Evolutionary conservation across 2,113 vertebrate genomes (phyloP).

Genomic region (Pristiophorus japonicus): DNA sequence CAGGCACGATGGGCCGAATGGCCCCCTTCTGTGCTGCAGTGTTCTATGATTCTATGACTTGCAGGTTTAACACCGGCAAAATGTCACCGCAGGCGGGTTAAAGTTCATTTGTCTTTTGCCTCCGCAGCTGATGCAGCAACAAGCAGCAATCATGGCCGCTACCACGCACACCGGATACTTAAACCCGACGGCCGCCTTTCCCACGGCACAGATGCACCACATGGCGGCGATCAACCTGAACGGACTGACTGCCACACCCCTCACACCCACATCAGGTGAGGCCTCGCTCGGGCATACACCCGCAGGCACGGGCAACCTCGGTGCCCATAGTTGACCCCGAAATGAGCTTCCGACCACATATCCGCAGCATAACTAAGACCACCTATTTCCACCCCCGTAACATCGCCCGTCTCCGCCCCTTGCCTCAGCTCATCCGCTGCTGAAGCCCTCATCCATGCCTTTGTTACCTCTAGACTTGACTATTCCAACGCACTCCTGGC

Average conservation of each 20-base stretch:
- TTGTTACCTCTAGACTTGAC: too few relatives aligned
- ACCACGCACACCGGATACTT: slow-evolving; percentile 85
- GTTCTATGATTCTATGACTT: background rate
- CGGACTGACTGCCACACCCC: slow-evolving; percentile 75
- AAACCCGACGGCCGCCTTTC: slow-evolving; percentile 83
- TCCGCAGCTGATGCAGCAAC: slow-evolving; percentile 94
- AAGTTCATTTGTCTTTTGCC: slow-evolving; percentile 34
- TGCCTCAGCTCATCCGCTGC: too few relatives aligned
- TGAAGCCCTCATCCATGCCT: too few relatives aligned
- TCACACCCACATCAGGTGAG: slow-evolving; percentile 84
- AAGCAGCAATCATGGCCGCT: slow-evolving; percentile 90
- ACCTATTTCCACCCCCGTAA: too few relatives aligned
- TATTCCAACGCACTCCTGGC: too few relatives aligned
- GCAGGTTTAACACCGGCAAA: background rate
- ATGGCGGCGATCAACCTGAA: slow-evolving; percentile 94
- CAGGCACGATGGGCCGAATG: background rate
- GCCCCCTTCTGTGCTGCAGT: background rate
- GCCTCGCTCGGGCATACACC: background rate
- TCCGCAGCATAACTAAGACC: too few relatives aligned
- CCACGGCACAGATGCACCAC: slow-evolving; percentile 92
- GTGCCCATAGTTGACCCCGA: too few relatives aligned
- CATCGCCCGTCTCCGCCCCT: too few relatives aligned
- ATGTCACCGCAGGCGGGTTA: too few relatives aligned
- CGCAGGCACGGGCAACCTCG: background rate
- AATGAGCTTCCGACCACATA: too few relatives aligned